Conservation (phyloP, 2,888 invertebrate genomes). For the Leuctra nigra region DNA sequence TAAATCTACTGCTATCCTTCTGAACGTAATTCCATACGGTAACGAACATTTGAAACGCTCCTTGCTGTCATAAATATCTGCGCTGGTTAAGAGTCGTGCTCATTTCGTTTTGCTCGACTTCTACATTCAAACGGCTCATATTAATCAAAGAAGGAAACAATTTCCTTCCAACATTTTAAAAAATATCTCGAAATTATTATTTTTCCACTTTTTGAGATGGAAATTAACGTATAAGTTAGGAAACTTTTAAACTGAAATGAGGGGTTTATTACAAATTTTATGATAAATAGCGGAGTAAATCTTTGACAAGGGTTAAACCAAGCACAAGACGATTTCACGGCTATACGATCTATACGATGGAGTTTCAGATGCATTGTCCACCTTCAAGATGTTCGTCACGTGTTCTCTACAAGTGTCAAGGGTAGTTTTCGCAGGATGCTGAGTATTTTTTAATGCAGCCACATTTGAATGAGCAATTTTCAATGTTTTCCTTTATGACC, state of each 20-base stretch:
- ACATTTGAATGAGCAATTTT: too few species aligned
- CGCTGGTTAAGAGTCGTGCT: background rate
- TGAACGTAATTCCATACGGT: constrained; percentile 16
- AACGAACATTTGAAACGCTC: constrained; percentile 16
- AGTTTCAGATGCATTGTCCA: too few species aligned
- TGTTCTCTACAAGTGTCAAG: too few species aligned
- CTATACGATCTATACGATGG: too few species aligned
- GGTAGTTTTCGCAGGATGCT: too few species aligned
- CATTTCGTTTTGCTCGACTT: background rate
- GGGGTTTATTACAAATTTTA: background rate
- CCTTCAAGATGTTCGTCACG: too few species aligned
- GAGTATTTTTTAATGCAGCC: too few species aligned
- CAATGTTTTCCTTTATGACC: too few species aligned
- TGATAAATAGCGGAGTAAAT: constrained; percentile 6
- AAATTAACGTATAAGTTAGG: too few species aligned
- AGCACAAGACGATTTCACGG: too few species aligned
- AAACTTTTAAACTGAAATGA: constrained; percentile 5
- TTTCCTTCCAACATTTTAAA: constrained; percentile 2
- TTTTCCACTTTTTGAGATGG: background rate
- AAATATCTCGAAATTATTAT: background rate
- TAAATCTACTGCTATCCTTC: constrained; percentile 17
- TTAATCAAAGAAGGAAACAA: constrained; percentile 18
- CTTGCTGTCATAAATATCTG: constrained; percentile 13
- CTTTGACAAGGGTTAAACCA: too few species aligned
- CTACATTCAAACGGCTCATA: constrained; percentile 5